Base-by-base conservation (phyloP, 1,140 invertebrate genomes). In the Sitobion miscanthi region DNA sequence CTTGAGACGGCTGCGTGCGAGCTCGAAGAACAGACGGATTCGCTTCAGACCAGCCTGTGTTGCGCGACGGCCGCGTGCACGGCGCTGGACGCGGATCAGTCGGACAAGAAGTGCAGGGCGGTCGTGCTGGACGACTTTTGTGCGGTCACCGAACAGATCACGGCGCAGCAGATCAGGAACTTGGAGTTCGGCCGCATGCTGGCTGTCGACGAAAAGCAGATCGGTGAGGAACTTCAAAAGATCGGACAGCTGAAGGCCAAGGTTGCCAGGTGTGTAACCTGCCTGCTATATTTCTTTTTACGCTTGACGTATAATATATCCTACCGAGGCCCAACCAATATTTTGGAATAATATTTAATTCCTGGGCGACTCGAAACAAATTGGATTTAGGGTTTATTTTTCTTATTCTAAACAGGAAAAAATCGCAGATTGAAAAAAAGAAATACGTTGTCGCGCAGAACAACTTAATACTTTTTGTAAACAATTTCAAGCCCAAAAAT, bases 141-240 rank as follows among this genome's bases (percentile, higher is more conserved):
- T n/a, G 90, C 90, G 42, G 90, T 91, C 45, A 35, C 90, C 69
- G 90, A 91, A 35, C 57, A 91, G 45, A 91, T 91, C 6, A 82
- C 57, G 1, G 90, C 45, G 8, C 69, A 91, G 30, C 90, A 91
- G 90, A 77, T 83, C 3, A 91, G 90, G 69, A 91, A 77, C 42
- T 49, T 91, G 62, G 90, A 91, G 25, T 91, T 91, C 45, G 45
- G 90, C 25, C 69, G 90, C 17, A 77, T 49, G 38, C 45, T 91
- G 25, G 90, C 90, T 2, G 69, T 47, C 25, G 90, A 91, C 62
- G 69, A 91, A 20, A n/a, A 25, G 8, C 57, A 52, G 17, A 30
- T 82, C 9, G 25, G 8, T 25, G 45, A 82, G 30, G 42, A 83
- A 23, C 42, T 91, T 69, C 17, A 83, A 4, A 49, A 47, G 42